Evolutionary conservation across 2,888 invertebrate species (phyloP), one percentile per base, ranked within the genome.

Genomic region (Beris chalybata): DNA sequence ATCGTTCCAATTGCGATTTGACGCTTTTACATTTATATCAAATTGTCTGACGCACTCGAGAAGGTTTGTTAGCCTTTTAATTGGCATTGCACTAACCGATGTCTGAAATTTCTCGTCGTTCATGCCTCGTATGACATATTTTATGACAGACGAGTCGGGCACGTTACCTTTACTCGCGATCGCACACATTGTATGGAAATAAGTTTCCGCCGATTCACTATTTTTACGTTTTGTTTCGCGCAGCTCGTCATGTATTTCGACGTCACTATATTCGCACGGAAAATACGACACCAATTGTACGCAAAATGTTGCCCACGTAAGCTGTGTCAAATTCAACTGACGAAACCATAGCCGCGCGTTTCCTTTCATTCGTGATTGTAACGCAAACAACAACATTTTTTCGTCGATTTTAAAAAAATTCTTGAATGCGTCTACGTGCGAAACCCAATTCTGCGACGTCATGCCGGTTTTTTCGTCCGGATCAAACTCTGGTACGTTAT

Each of bases 181-280:
- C 4, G 5, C 50, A 7, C 50, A 50, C 50, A 50, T 50, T 15
- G 15, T n/a, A 3, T 50, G 50, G 7, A 50, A 50, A 13, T 15
- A 50, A 0, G 50, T 50, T 50, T 50, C 50, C 9, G 13, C 50
- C 15, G 50, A 50, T 50, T 50, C 50, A 38, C 38, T 9, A 38
- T 3, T 3, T 7, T 9, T 38, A 7, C 38, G 5, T 38, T 1
- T 38, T 9, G 13, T 15, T 50, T 50, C 50, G 48, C 48, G 48
- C n/a, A 48, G 12, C 4, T 12, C 9, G 12, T 48, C 48, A 4
- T 48, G 48, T 11, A 48, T 48, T 15, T 50, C 50, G 15, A 50
- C 38, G 1, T 38, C 38, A 9, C 9, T 38, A 7, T 5, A 5
- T 38, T 5, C 9, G 9, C 38, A 7, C 38, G 38, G 38, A 9